Percentiles rank a stretch among this genome's conserved stretches.
Evolutionary conservation across 2,888 invertebrate species (phyloP).

Genomic region (Metallyticus violacea): DNA sequence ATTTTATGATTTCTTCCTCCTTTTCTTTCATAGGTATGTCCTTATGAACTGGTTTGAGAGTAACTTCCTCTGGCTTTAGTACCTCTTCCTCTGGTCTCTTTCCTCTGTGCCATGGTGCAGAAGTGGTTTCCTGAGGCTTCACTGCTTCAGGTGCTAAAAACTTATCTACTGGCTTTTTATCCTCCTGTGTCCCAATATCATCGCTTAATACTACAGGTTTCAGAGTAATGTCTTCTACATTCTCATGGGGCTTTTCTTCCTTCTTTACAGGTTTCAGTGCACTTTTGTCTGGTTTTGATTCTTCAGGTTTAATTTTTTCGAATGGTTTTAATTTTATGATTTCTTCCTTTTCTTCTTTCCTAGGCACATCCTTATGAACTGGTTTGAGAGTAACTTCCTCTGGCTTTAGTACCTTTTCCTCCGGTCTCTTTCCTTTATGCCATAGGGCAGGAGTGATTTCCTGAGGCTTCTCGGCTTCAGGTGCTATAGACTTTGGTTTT

Average conservation of each 20-base stretch:
- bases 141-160: background rate
- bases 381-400: slow-evolving; percentile 36
- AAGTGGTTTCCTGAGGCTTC: slow-evolving; percentile 16
- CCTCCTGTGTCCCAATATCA: background rate
- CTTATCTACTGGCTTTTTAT: background rate
- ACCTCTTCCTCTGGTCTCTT: slow-evolving; percentile 28
- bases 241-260: background rate
- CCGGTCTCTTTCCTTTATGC: slow-evolving; percentile 9
- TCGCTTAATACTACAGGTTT: slow-evolving; percentile 29
- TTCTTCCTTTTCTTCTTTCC: slow-evolving; percentile 38
- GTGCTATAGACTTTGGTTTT: too few relatives aligned
- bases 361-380: slow-evolving; percentile 39
- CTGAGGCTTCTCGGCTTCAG: slow-evolving; percentile 15
- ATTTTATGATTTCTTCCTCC: slow-evolving; percentile 37
- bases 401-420: slow-evolving; percentile 10
- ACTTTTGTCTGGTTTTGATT: slow-evolving; percentile 8
- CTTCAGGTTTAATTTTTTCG: background rate
- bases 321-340: background rate
- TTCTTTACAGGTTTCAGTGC: slow-evolving; percentile 21
- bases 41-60: slow-evolving; percentile 36
- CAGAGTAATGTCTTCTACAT: slow-evolving; percentile 33
- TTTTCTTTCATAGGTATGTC: slow-evolving; percentile 22
- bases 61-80: slow-evolving; percentile 37
- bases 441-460: slow-evolving; percentile 41
- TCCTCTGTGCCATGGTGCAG: slow-evolving; percentile 40